Evolutionary conservation across 2,797 vertebrate genomes (phyloP).

Genomic region (Cossypha caffra): DNA sequence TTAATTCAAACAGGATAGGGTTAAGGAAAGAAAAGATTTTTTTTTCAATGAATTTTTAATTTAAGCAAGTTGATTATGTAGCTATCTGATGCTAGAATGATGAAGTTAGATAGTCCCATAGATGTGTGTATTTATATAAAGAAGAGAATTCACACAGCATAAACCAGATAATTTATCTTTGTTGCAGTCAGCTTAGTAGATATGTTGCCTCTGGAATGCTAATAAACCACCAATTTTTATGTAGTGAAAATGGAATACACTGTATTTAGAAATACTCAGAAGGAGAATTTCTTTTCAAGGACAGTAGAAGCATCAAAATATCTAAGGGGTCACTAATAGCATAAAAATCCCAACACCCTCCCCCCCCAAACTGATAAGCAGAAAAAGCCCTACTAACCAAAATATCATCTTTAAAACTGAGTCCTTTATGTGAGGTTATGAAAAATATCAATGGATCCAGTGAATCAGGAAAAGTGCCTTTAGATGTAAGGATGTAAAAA

Average conservation of each 20-base stretch:
- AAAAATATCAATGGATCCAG: not conserved
- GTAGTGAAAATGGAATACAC: not conserved
- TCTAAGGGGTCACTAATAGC: not conserved
- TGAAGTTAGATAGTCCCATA: not conserved
- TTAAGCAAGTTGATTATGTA: not conserved
- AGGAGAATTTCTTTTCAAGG: not conserved
- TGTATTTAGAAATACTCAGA: not conserved
- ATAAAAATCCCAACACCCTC: rapidly evolving
- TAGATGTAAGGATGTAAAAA: not conserved
- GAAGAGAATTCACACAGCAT: not conserved
- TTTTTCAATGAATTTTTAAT: not conserved
- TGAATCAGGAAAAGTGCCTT: not conserved
- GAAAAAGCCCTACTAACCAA: rapidly evolving
- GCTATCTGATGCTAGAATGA: not conserved
- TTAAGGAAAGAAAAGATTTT: not conserved
- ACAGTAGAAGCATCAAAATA: not conserved
- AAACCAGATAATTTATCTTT: not conserved
- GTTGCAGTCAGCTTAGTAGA: not conserved
- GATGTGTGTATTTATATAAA: not conserved
- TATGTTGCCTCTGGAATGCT: not conserved
- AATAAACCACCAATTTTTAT: not conserved
- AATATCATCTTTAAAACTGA: not conserved
- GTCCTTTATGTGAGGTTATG: not conserved
- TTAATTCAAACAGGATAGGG: not conserved
- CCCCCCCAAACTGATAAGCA: rapidly evolving